Evolutionary conservation across 2,888 invertebrate genomes (phyloP).

Genomic region (Sinhomidia bicolor): DNA sequence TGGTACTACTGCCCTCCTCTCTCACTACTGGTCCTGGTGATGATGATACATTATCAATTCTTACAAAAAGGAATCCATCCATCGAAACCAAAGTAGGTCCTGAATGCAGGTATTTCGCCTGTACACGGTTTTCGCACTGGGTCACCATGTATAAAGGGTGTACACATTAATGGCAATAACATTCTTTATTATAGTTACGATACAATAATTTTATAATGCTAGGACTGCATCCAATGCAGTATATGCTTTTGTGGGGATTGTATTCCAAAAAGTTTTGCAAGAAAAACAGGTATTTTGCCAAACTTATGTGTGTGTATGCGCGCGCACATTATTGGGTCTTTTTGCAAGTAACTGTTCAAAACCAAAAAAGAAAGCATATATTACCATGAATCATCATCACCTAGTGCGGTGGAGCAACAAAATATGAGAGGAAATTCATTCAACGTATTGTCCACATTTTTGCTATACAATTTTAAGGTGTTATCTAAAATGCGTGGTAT

Average conservation of each 20-base stretch:
- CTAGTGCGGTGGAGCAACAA: background rate
- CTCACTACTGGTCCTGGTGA: conserved; percentile 15
- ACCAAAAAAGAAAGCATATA: conserved; percentile 41
- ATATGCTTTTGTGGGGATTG: too few species aligned
- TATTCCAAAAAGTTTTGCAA: conserved; percentile 39
- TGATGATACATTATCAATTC: conserved; percentile 48
- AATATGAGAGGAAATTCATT: background rate
- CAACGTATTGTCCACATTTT: background rate
- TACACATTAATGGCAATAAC: background rate
- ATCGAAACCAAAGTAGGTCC: conserved; percentile 63
- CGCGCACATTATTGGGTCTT: background rate
- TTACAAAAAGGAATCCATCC: background rate
- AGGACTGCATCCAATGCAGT: too few species aligned
- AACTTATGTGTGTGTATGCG: background rate
- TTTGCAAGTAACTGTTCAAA: conserved; percentile 63
- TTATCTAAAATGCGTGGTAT: background rate
- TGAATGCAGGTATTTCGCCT: conserved; percentile 8
- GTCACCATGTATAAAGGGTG: conserved; percentile 17
- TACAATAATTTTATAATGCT: too few species aligned
- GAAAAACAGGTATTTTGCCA: conserved; percentile 61
- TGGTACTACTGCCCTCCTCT: conserved; percentile 65
- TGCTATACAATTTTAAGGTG: conserved; percentile 17
- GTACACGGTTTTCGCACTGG: conserved; percentile 23
- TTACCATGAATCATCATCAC: background rate
- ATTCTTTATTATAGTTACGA: conserved; percentile 54